Evolutionary conservation across 1,140 invertebrate species (phyloP).

Genomic region (Zaprionus ornatus): DNA sequence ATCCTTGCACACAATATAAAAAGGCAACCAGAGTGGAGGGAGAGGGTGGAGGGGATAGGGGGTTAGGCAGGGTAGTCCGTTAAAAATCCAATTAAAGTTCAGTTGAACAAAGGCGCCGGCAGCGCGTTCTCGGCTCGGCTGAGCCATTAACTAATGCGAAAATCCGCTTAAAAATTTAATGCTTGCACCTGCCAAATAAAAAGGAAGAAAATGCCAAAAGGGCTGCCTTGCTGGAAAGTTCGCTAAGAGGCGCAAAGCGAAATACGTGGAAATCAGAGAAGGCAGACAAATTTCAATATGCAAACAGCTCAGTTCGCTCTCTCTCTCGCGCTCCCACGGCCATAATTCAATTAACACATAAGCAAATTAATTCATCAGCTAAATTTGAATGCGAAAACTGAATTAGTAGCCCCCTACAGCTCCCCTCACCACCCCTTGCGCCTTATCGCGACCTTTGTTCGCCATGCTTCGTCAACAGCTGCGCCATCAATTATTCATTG

Average conservation of each 20-base stretch:
- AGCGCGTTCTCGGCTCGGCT: conserved; percentile 36
- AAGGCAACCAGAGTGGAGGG: neutral
- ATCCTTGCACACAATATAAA: conserved; percentile 4
- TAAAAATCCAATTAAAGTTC: conserved; percentile 73
- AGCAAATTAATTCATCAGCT: conserved; percentile 42
- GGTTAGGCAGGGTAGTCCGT: neutral
- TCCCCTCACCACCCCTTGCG: neutral
- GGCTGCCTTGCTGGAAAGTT: conserved; percentile 1
- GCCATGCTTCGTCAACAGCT: neutral
- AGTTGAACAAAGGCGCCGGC: conserved; percentile 45
- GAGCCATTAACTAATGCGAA: conserved; percentile 75
- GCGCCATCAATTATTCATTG: conserved; percentile 28
- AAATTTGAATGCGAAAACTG: neutral
- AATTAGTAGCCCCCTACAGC: neutral
- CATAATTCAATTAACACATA: conserved; percentile 45
- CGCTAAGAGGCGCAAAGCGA: conserved; percentile 10
- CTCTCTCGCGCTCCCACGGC: neutral
- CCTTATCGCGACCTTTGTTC: neutral
- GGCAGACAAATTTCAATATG: conserved; percentile 24
- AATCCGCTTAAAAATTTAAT: conserved; percentile 79
- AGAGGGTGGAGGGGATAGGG: neutral
- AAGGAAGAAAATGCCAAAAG: conserved; percentile 27
- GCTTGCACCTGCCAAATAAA: conserved; percentile 55
- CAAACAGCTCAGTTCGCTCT: neutral
- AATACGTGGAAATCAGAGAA: conserved; percentile 25